phyloP scores from a whole-genome alignment of 1,140 invertebrate genomes.

The Linepithema humile region DNA sequence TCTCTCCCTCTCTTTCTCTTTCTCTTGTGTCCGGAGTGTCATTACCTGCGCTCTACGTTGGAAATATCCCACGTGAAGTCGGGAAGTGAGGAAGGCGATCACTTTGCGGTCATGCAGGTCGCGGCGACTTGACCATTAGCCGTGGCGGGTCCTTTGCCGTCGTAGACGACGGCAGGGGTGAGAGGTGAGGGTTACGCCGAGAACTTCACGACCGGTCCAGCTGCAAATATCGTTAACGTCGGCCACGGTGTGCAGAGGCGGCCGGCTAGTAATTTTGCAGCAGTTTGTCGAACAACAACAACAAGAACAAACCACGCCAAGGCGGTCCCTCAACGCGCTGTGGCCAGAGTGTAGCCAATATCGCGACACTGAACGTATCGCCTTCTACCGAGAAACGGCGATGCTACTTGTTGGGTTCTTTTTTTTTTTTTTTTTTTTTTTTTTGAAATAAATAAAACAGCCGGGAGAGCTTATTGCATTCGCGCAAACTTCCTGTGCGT shows the following conservation, averaged over 20 bases:
- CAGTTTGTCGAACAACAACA: slow-evolving; percentile 78
- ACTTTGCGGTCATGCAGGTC: slow-evolving; percentile 79
- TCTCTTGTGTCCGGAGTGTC: not conserved
- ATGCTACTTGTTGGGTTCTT: slow-evolving; percentile 13
- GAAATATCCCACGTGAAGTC: slow-evolving; percentile 62
- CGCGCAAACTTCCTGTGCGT: not conserved
- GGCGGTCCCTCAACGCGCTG: slow-evolving; percentile 52
- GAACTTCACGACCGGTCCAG: slow-evolving; percentile 75
- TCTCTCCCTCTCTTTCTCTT: no score
- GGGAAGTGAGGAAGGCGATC: slow-evolving; percentile 76
- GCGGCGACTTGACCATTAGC: slow-evolving; percentile 81
- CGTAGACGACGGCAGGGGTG: slow-evolving; percentile 35
- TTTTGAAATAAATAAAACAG: slow-evolving; percentile 8
- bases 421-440: slow-evolving; percentile 49
- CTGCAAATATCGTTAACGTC: slow-evolving; percentile 82
- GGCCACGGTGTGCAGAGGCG: slow-evolving; percentile 60
- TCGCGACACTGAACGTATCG: slow-evolving; percentile 38
- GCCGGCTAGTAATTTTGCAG: slow-evolving; percentile 77
- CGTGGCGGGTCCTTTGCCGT: slow-evolving; percentile 73
- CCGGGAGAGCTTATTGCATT: not conserved
- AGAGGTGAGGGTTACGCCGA: slow-evolving; percentile 64
- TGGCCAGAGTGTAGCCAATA: slow-evolving; percentile 71
- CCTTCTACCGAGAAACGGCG: slow-evolving; percentile 11
- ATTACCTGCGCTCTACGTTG: not conserved
- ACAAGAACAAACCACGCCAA: slow-evolving; percentile 72